phyloP scores from a whole-genome alignment of 2,113 vertebrate genomes.

The Clarias batrachus region DNA sequence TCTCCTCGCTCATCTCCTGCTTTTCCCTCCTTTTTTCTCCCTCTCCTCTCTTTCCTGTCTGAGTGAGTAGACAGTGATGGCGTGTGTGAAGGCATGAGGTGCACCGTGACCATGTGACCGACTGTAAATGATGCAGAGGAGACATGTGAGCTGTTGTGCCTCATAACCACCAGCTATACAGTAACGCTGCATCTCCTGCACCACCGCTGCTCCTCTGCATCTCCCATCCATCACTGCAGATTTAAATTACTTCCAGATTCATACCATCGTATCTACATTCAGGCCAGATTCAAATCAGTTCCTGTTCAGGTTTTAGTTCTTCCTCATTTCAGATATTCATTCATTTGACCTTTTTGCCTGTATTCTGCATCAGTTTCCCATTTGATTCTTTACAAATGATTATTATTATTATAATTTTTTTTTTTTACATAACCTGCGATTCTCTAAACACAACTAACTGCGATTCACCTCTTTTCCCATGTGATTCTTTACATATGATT shows the following conservation, averaged over 20 bases:
- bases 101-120: background rate
- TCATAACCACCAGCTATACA: background rate
- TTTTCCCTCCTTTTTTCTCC: background rate
- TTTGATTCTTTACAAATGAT: background rate
- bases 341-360: too few species aligned
- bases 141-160: background rate
- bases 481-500: background rate
- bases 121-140: background rate
- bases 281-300: background rate
- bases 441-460: background rate
- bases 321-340: background rate
- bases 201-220: background rate
- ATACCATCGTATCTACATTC: background rate
- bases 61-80: background rate
- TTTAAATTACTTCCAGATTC: background rate
- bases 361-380: background rate
- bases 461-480: background rate
- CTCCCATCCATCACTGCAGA: background rate
- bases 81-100: background rate
- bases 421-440: background rate
- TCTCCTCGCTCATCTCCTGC: background rate
- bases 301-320: background rate
- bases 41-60: background rate
- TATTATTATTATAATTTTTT: background rate
- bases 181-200: background rate